A percentile compares a stretch with the other conserved stretches of the same genome.
Evolutionary conservation across 1,140 invertebrate genomes (phyloP).

Genomic region (Drosophila parvula): DNA sequence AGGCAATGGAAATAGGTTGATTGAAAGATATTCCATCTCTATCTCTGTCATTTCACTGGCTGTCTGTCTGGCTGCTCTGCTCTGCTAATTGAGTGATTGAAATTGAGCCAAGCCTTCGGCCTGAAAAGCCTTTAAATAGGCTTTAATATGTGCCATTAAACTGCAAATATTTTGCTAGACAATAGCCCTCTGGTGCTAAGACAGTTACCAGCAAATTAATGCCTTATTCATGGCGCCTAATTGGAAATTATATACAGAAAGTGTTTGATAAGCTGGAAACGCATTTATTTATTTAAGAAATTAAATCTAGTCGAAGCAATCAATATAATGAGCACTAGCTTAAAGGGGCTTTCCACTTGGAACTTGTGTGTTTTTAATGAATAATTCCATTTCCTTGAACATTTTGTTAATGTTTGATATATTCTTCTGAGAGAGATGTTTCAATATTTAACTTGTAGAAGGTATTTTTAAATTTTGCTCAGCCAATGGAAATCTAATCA

Average conservation of each 20-base stretch:
- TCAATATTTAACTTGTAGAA: background rate
- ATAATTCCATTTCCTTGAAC: too few species aligned
- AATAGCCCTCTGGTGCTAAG: constrained; percentile 1
- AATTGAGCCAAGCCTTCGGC: background rate
- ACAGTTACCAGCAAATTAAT: background rate
- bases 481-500: constrained; percentile 1
- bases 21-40: background rate
- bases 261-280: background rate
- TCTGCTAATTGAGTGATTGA: constrained; percentile 28
- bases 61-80: too few species aligned
- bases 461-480: background rate
- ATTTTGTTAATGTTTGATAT: too few species aligned
- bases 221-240: constrained; percentile 1
- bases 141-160: constrained; percentile 22
- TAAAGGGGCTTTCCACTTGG: too few species aligned
- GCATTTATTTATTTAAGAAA: constrained; percentile 3
- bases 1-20: background rate
- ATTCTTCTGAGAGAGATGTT: background rate
- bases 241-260: background rate
- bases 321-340: too few species aligned
- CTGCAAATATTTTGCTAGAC: constrained; percentile 5
- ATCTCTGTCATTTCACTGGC: background rate
- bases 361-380: too few species aligned
- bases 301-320: background rate
- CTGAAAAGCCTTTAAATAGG: background rate